phyloP scores from a whole-genome alignment of 2,797 vertebrate genomes.

The Podarcis lilfordi region DNA sequence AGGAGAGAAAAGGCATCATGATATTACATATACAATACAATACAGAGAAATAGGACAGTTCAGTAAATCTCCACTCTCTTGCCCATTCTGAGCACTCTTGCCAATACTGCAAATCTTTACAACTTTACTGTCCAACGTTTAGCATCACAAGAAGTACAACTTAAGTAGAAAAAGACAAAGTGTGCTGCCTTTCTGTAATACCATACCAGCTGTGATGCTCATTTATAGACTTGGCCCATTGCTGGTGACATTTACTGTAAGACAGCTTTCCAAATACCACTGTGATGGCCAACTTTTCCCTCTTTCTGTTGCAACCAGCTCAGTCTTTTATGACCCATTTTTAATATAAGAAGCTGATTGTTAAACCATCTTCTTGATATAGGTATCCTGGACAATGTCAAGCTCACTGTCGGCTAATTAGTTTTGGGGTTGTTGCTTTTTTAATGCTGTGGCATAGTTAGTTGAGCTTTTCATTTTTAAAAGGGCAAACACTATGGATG shows the following conservation, averaged over 20 bases:
- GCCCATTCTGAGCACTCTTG: slow-evolving; percentile 38
- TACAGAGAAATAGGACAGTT: slow-evolving; percentile 1
- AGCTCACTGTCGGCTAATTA: slow-evolving; percentile 21
- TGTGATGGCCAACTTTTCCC: slow-evolving; percentile 59
- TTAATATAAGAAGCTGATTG: slow-evolving; percentile 66
- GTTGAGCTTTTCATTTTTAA: slow-evolving; percentile 27
- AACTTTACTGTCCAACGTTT: slow-evolving; percentile 39
- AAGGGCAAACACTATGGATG: not conserved
- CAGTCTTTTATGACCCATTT: slow-evolving; percentile 60
- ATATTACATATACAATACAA: slow-evolving; percentile 8
- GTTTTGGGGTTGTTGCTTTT: not conserved
- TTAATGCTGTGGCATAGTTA: no score
- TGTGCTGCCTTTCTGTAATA: slow-evolving; percentile 61
- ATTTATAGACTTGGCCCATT: slow-evolving; percentile 68
- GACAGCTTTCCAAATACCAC: slow-evolving; percentile 67
- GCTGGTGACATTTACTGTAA: slow-evolving; percentile 71
- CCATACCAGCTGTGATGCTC: slow-evolving; percentile 72
- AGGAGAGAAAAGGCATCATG: slow-evolving; percentile 26
- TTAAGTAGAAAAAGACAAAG: slow-evolving; percentile 48
- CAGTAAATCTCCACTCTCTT: slow-evolving; percentile 49
- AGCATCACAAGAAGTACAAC: slow-evolving; percentile 44
- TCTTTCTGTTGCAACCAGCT: slow-evolving; percentile 64
- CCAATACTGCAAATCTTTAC: slow-evolving; percentile 25
- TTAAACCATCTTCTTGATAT: slow-evolving; percentile 66
- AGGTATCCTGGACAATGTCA: slow-evolving; percentile 36